Conservation (phyloP, 2,113 vertebrate species). For the Climacteris rufus region DNA sequence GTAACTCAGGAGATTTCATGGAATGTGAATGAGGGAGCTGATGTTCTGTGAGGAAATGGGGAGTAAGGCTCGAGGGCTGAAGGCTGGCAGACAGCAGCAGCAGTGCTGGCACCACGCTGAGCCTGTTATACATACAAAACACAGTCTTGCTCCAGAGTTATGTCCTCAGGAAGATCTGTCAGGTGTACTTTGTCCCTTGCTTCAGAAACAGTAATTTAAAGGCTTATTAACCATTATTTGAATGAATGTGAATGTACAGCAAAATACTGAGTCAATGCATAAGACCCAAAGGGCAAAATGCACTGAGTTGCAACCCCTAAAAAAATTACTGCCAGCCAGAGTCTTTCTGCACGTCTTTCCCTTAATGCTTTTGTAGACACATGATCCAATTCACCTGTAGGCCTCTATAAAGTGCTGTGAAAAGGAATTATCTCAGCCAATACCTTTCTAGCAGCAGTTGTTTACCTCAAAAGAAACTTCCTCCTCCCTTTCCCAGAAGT, state of each 20-base stretch:
- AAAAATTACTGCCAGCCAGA: background rate
- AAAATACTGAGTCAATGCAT: background rate
- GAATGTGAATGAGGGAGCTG: background rate
- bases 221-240: background rate
- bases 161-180: background rate
- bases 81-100: background rate
- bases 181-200: background rate
- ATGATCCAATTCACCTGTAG: background rate
- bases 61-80: background rate
- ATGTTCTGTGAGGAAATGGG: accelerated
- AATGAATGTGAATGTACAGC: background rate
- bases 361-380: background rate
- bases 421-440: background rate
- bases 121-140: background rate
- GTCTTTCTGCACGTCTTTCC: background rate
- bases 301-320: background rate
- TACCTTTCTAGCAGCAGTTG: background rate
- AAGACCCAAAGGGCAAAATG: background rate
- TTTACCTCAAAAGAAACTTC: background rate
- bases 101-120: background rate
- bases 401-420: background rate
- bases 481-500: background rate
- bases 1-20: background rate
- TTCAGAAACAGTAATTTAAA: background rate
- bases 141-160: background rate